A percentile compares a stretch with the other conserved stretches of the same genome.
phyloP scores from a whole-genome alignment of 2,113 vertebrate species.

The Oriolus oriolus region DNA sequence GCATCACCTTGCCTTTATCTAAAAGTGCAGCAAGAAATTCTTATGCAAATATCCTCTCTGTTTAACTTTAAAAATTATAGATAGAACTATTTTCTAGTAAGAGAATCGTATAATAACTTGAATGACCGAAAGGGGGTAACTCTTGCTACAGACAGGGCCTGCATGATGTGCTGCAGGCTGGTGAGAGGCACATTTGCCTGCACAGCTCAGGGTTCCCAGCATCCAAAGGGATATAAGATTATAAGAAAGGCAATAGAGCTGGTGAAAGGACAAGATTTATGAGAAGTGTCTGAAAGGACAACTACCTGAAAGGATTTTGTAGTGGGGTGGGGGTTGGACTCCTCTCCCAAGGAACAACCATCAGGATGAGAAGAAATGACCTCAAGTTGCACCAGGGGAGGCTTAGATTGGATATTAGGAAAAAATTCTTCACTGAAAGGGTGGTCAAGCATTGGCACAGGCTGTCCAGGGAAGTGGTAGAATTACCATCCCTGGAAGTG shows the following conservation, averaged over 20 bases:
- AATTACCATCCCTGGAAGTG: background rate
- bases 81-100: background rate
- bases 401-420: background rate
- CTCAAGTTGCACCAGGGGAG: background rate
- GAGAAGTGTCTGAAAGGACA: background rate
- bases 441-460: background rate
- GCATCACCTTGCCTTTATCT: background rate
- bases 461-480: background rate
- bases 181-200: background rate
- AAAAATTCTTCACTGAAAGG: background rate
- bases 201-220: background rate
- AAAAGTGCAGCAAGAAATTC: background rate
- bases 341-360: background rate
- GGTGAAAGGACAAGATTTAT: background rate
- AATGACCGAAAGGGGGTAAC: background rate
- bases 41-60: background rate
- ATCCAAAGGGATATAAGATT: background rate
- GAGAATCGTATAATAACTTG: accelerated
- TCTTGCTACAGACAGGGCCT: background rate
- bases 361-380: background rate
- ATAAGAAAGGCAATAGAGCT: background rate
- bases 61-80: background rate
- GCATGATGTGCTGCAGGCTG: background rate
- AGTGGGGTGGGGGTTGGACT: too few relatives aligned
- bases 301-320: background rate